phyloP scores from a whole-genome alignment of 2,888 invertebrate genomes.

The Ochropleura plecta region DNA sequence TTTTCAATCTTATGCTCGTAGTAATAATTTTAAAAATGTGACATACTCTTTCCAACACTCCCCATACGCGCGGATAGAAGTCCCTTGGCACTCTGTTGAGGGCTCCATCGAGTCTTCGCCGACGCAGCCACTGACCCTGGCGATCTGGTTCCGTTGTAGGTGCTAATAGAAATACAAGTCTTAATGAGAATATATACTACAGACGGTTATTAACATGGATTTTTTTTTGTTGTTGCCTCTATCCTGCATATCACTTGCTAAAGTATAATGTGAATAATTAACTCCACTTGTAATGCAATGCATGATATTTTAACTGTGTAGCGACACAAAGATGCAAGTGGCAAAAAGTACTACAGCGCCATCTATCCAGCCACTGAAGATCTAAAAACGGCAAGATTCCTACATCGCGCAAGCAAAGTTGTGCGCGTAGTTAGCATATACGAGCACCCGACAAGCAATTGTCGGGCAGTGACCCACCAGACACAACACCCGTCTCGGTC shows the following conservation, averaged over 20 bases:
- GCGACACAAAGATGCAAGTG: too few relatives aligned
- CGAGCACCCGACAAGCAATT: too few relatives aligned
- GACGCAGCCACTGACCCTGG: conserved; percentile 99
- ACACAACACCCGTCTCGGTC: too few relatives aligned
- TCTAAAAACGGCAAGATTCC: too few relatives aligned
- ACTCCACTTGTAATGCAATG: not conserved
- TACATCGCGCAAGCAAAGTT: too few relatives aligned
- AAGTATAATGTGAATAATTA: not conserved
- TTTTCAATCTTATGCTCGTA: too few relatives aligned
- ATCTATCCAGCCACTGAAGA: too few relatives aligned
- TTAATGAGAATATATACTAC: not conserved
- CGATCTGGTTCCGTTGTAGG: conserved; percentile 93
- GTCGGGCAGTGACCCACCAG: too few relatives aligned
- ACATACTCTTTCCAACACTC: conserved; percentile 95
- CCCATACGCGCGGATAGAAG: conserved; percentile 99
- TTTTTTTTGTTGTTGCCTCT: not conserved
- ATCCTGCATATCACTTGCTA: not conserved
- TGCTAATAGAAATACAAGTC: conserved; percentile 71
- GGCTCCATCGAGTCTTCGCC: conserved; percentile 98
- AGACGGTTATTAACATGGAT: not conserved
- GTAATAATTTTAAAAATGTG: not conserved
- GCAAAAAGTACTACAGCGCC: too few relatives aligned
- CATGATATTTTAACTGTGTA: not conserved
- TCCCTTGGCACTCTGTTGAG: conserved; percentile 98
- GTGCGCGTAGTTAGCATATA: too few relatives aligned